Evolutionary conservation across 2,888 invertebrate genomes (phyloP).

Genomic region (Archips xylosteana): DNA sequence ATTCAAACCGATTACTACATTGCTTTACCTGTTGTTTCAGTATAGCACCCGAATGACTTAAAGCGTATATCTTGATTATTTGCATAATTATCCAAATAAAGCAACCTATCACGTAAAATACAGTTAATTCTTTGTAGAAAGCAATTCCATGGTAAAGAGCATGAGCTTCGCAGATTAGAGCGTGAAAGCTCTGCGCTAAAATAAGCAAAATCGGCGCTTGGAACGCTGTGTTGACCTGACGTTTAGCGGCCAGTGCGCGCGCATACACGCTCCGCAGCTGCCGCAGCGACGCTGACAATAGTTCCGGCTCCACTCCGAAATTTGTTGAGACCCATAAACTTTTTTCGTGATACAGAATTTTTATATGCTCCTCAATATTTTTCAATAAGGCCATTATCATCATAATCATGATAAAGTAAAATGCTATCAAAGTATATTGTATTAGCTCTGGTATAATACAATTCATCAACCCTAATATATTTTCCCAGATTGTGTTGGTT

Average conservation of each 20-base stretch:
- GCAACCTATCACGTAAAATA: too few species aligned
- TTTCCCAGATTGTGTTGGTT: slow-evolving; percentile 1
- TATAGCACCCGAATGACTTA: slow-evolving; percentile 1
- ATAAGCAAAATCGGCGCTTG: slow-evolving; percentile 35
- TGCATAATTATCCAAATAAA: neutral
- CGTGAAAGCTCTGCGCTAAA: slow-evolving; percentile 34
- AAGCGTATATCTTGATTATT: slow-evolving; percentile 7
- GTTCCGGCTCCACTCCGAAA: neutral
- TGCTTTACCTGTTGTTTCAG: slow-evolving; percentile 18
- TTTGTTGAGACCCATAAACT: neutral
- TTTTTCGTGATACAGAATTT: neutral
- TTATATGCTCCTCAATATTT: slow-evolving; percentile 34
- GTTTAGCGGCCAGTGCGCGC: slow-evolving; percentile 20
- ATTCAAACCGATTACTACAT: neutral
- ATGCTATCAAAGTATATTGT: slow-evolving; percentile 34
- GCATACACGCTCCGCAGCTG: slow-evolving; percentile 27
- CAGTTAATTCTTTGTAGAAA: too few species aligned
- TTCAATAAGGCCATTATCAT: slow-evolving; percentile 37
- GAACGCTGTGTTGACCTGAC: slow-evolving; percentile 36
- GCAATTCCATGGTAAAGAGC: slow-evolving; percentile 34
- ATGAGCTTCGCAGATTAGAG: slow-evolving; percentile 38
- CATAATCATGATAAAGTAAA: slow-evolving; percentile 31
- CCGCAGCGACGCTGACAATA: neutral
- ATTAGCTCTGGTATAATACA: slow-evolving; percentile 33
- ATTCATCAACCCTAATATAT: slow-evolving; percentile 14